phyloP scores from a whole-genome alignment of 1,140 invertebrate species.

The Cecropterus lyciades region DNA sequence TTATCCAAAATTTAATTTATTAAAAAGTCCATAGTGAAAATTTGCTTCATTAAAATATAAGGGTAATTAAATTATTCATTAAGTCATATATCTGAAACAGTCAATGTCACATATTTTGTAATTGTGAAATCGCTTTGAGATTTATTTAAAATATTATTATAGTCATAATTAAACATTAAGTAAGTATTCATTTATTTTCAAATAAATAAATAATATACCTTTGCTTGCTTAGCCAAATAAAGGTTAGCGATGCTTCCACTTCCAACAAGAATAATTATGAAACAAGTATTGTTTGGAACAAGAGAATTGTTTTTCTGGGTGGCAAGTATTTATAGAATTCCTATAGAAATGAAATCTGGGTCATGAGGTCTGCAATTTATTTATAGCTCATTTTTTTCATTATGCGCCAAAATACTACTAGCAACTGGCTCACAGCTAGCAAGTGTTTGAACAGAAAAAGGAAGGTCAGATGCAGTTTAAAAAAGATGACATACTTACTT shows the following conservation, averaged over 20 bases:
- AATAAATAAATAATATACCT: not conserved
- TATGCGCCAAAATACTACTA: not conserved
- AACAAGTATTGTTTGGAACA: slow-evolving; percentile 34
- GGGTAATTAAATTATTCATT: no score
- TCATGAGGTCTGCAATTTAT: slow-evolving; percentile 61
- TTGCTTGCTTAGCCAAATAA: no score
- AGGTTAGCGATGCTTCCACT: no score
- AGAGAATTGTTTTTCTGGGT: slow-evolving; percentile 47
- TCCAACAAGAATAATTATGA: no score
- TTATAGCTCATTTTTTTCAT: slow-evolving; percentile 38
- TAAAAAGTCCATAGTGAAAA: no score
- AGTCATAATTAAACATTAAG: no score
- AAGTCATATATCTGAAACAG: no score
- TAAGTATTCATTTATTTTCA: not conserved
- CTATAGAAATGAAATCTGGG: slow-evolving; percentile 66
- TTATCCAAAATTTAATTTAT: no score
- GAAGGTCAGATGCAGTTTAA: slow-evolving; percentile 36
- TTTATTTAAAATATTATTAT: no score
- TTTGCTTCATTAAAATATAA: no score
- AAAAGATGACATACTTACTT: slow-evolving; percentile 32
- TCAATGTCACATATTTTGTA: no score
- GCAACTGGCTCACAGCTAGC: not conserved
- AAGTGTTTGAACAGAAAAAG: slow-evolving; percentile 22
- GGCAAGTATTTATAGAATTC: slow-evolving; percentile 58
- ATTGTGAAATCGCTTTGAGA: no score